Evolutionary conservation across 2,888 invertebrate genomes (phyloP), one percentile per base, ranked within the genome.

Genomic region (Eledona agricola): DNA sequence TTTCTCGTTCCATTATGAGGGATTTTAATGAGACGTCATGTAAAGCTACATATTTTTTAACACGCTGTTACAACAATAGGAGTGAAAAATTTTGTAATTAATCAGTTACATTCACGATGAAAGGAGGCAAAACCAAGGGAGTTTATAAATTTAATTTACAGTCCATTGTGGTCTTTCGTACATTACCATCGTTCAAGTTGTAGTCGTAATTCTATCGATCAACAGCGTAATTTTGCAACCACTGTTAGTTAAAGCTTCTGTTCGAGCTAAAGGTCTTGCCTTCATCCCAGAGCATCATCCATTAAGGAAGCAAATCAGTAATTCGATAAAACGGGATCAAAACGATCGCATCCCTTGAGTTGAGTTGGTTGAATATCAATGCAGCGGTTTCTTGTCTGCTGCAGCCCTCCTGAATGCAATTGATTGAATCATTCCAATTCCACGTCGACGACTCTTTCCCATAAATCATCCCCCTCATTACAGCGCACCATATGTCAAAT

Each of bases 371-470:
- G 31, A 15, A 31, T 31, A 31, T 15, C 13, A 34, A 20, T 23
- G 37, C 37, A 37, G 7, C 23, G 37, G 11, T 37, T 22, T 23
- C 37, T 23, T 19, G 19, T 28, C 11, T 11, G 35, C 3, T 35
- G 37, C 35, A 35, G 35, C 35, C 6, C 9, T 35, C 31, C 10
- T 16, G 31, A 31, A 31, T 15, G 35, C 37, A 37, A 37, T 37
- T 37, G 37, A 37, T 37, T 37, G 15, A 37, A 37, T 37, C 37
- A 25, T 37, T 37, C 25, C 23, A 13, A 37, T 22, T 22, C 37
- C 10, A 37, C 22, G 37, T 22, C 37, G 23, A 25, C 37, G 25
- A 37, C 37, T 23, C 22, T 6, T 11, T 12, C 23, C 12, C 4
- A 37, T 37, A 37, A 19, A 23, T 37, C 37, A 37, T 37, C 23